Percentiles rank a stretch among this genome's conserved stretches.
Evolutionary conservation across 2,888 invertebrate genomes (phyloP).

Genomic region (Gastrophysa polygoni): DNA sequence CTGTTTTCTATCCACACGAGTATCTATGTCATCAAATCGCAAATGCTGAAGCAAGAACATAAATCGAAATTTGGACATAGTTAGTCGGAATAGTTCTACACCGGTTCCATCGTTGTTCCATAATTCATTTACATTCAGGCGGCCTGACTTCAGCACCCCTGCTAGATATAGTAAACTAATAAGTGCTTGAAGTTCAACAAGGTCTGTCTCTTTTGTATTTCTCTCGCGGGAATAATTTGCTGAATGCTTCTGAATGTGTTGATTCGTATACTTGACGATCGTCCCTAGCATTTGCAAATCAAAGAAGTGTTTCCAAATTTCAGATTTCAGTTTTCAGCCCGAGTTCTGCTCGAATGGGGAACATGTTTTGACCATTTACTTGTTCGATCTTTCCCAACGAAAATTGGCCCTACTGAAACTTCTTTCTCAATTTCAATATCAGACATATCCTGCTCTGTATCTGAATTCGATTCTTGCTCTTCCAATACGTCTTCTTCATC

Average conservation of each 20-base stretch:
- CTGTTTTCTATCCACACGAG: conserved; percentile 19
- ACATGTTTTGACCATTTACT: conserved; percentile 17
- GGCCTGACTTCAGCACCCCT: conserved; percentile 14
- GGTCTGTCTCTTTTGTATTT: background rate
- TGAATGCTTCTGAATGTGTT: conserved; percentile 14
- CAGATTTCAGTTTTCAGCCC: conserved; percentile 13
- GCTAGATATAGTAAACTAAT: conserved; percentile 16
- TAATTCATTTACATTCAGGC: conserved; percentile 4
- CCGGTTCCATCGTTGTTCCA: conserved; percentile 18
- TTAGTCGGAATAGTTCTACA: conserved; percentile 19
- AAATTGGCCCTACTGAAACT: conserved; percentile 5
- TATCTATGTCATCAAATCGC: conserved; percentile 28
- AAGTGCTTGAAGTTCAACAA: conserved; percentile 10
- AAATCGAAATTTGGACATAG: conserved; percentile 23
- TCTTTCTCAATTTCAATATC: conserved; percentile 11
- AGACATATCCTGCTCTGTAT: conserved; percentile 18
- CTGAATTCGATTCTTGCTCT: conserved; percentile 10
- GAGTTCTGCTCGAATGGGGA: conserved; percentile 13
- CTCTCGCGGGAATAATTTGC: conserved; percentile 10
- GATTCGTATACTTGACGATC: conserved; percentile 18
- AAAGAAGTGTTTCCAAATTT: conserved; percentile 20
- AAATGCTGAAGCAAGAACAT: conserved; percentile 18
- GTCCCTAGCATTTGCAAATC: conserved; percentile 15
- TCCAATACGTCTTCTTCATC: conserved; percentile 12
- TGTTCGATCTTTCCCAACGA: conserved; percentile 10